Conservation (phyloP, 1,140 invertebrate species). For the Ditylenchus dipsaci region DNA sequence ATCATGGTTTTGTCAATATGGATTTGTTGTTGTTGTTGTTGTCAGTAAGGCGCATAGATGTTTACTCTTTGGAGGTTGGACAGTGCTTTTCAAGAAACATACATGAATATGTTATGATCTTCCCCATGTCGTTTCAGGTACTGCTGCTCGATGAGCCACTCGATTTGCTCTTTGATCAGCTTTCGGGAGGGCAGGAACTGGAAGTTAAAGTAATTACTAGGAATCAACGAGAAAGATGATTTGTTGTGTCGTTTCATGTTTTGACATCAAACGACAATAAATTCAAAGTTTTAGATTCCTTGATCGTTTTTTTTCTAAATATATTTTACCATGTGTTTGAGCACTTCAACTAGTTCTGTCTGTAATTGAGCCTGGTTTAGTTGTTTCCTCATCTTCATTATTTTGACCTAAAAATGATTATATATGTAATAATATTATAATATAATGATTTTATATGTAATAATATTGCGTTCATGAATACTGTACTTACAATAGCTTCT, state of each 20-base stretch:
- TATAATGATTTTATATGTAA: too few species aligned
- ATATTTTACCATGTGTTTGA: constrained; percentile 79
- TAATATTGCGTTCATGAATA: too few species aligned
- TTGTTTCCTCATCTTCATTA: constrained; percentile 81
- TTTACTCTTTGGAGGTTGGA: too few species aligned
- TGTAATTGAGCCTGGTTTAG: constrained; percentile 76
- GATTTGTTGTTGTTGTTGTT: too few species aligned
- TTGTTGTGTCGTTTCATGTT: too few species aligned
- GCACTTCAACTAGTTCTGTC: constrained; percentile 89
- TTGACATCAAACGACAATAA: neutral
- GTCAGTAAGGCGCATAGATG: too few species aligned
- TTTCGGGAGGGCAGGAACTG: constrained; percentile 90
- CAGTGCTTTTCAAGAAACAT: constrained; percentile 31
- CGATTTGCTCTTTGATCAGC: constrained; percentile 98
- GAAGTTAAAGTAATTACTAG: neutral
- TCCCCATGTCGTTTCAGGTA: constrained; percentile 74
- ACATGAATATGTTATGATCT: constrained; percentile 46
- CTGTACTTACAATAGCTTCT: neutral
- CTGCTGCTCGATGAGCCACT: constrained; percentile 98
- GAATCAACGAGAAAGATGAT: too few species aligned
- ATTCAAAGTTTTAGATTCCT: too few species aligned
- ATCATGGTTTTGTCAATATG: too few species aligned
- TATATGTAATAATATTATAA: too few species aligned
- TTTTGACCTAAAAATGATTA: constrained; percentile 70
- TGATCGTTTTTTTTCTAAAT: too few species aligned